phyloP scores from a whole-genome alignment of 2,113 vertebrate species.

The Miniopterus natalensis region DNA sequence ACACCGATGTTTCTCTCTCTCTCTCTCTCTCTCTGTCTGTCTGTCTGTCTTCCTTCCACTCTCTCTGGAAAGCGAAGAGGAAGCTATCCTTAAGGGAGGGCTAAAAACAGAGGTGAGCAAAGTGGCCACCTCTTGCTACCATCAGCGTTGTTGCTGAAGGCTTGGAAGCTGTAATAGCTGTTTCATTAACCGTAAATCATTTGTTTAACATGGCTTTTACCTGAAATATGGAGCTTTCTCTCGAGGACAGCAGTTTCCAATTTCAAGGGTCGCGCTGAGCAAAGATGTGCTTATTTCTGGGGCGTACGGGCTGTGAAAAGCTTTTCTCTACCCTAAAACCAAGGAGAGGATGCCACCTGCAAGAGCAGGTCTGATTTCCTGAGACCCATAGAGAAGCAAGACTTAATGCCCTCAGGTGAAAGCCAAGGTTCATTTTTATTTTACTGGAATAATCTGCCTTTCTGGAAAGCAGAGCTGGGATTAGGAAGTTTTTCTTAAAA shows the following conservation, averaged over 20 bases:
- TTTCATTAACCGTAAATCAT: neutral
- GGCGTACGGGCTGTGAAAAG: neutral
- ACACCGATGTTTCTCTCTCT: too few relatives aligned
- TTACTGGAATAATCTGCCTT: neutral
- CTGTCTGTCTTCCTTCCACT: too few relatives aligned
- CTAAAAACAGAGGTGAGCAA: neutral
- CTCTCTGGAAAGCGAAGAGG: too few relatives aligned
- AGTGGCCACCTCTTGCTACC: neutral
- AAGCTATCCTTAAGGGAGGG: too few relatives aligned
- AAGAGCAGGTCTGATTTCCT: neutral
- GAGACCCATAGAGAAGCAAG: neutral
- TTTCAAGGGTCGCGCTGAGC: neutral
- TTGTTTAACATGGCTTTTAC: neutral
- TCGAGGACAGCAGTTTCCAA: neutral
- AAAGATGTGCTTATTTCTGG: neutral
- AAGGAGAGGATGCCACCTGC: neutral
- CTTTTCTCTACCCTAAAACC: neutral
- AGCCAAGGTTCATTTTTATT: constrained; percentile 13
- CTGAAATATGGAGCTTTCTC: neutral
- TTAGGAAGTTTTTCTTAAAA: neutral
- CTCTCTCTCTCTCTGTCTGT: too few relatives aligned
- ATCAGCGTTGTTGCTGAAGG: neutral
- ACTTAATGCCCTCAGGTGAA: neutral
- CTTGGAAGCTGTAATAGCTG: neutral
- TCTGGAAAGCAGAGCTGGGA: neutral